Base-by-base conservation (phyloP, 2,888 invertebrate species). In the Salticus scenicus region DNA sequence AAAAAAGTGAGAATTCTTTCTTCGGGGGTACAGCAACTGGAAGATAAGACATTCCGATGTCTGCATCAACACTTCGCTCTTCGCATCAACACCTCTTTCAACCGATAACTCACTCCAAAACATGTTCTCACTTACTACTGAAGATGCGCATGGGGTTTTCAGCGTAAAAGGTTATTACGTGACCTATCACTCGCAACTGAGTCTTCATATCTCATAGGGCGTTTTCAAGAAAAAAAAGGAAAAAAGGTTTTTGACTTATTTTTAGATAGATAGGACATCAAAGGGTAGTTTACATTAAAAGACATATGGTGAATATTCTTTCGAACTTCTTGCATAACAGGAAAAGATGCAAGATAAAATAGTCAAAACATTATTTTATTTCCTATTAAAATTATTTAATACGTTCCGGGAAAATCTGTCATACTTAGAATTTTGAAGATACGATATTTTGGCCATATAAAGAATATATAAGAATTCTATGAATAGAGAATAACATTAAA, bases 21-120 rank as follows among this genome's bases (percentile, higher is more conserved):
- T 4, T 57, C 24, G 57, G 24, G 17, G 24, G 14, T n/a, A 24
- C 24, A 57, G 57, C 57, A 12, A 24, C 24, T 57, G 5, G 4
- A 20, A 24, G 24, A 57, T 57, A 57, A 57, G 24, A 57, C 57
- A 57, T 57, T 57, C 57, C 57, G 24, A 57, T 24, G 57, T 57
- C 57, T 57, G 24, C 24, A 80, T 80, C 73, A 80, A 73, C 80
- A 80, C 78, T 66, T 47, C 51, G 66, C 73, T 73, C 80, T 27
- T 72, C 51, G 67, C 73, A 72, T 80, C 80, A 80, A 66, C 80
- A 73, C 73, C 41, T 66, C 28, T 24, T 67, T 10, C 24, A 33
- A 33, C 27, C n/a, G 77, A 77, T 77, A 77, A 57, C 70, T 57
- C 20, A 24, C 10, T 57, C 24, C 24, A 20, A 57, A 57, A 57